Base-by-base conservation (phyloP, 2,888 invertebrate genomes). In the Automeris io region DNA sequence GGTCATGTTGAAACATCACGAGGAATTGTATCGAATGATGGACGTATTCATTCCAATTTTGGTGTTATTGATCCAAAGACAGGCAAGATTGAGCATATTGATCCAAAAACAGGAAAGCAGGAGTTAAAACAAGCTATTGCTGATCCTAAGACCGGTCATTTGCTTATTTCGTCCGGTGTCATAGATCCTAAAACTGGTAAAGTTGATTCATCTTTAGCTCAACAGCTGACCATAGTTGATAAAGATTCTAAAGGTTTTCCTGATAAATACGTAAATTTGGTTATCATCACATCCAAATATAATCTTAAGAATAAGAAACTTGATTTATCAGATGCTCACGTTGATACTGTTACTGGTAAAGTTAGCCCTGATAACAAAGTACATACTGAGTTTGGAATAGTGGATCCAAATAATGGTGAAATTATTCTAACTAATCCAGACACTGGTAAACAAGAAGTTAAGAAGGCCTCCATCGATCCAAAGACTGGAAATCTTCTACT, bases 381-480 rank as follows among this genome's bases (percentile, higher is more conserved):
- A 24, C 87, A 88, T 46, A 88, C 88, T 5, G 85, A 88, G 49
- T 88, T 86, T 42, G 88, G 89, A 35, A 56, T 87, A 5, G 80
- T 89, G n/a, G 87, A 89, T 56, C 87, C 88, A 0, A 74, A 70
- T 3, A 87, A 86, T 42, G 89, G 89, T 22, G 86, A 88, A 7
- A 77, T 90, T 21, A 75, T 88, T 35, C 71, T 88, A 0, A 75
- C 85, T 8, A 89, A 91, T 46, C 87, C 88, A 18, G 68, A 80
- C 25, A 89, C 90, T 0, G 90, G 91, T 16, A 89, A 89, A 58
- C 88, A 82, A 34, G 90, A 90, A 45, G 59, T 87, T 3, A 87
- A 88, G 53, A 88, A 89, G 61, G 91, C 91, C n/a, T 73, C 87
- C 44, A 79, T 89, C 37, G 91, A 91, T 65, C 85, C 90, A 0